Base-by-base conservation (phyloP, 2,888 invertebrate species). In the Dichetophora obliterata region DNA sequence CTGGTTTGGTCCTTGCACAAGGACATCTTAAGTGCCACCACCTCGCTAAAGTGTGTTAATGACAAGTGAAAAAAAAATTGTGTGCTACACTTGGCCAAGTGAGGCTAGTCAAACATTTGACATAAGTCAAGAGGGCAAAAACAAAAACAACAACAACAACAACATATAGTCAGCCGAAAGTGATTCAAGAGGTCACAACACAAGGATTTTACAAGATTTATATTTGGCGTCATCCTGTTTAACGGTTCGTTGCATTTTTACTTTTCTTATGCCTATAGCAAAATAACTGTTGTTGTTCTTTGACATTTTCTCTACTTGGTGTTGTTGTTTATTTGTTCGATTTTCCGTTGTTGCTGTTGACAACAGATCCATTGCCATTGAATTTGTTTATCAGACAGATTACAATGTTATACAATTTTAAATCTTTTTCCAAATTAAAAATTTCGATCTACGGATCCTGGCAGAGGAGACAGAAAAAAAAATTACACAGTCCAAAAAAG, bases 241-340 rank as follows among this genome's bases (percentile, higher is more conserved):
- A 34, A 71, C 57, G 71, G 71, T 71, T 59, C 59, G 71, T 71
- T 71, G 57, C 24, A 57, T 71, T 57, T 71, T 71, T 27, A 31
- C 27, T 31, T 27, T 27, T 27, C 8, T 31, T 1, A 16, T 59
- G 14, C 8, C 8, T 59, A 14, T 8, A 27, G 59, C 14, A 19
- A 59, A 59, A 43, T 43, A 11, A 1, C 2, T 19, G 19, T 43
- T 19, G 8, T 43, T 66, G 37, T 37, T 37, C 3, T 37, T 27
- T 31, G 11, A 14, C n/a, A 24, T 31, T 5, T 2, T 14, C 8
- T 16, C 8, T 24, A 6, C 11, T 63, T 27, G n/a, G 4, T 65
- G 37, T 37, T 37, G 43, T 43, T 66, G 43, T 66, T 66, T 22
- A 43, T 66, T 22, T 22, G n/a, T 43, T 66, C n/a, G 37, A 22